A percentile compares a stretch with the other conserved stretches of the same genome.
Conservation (phyloP, 2,113 vertebrate species). For the Psettodes erumei region DNA sequence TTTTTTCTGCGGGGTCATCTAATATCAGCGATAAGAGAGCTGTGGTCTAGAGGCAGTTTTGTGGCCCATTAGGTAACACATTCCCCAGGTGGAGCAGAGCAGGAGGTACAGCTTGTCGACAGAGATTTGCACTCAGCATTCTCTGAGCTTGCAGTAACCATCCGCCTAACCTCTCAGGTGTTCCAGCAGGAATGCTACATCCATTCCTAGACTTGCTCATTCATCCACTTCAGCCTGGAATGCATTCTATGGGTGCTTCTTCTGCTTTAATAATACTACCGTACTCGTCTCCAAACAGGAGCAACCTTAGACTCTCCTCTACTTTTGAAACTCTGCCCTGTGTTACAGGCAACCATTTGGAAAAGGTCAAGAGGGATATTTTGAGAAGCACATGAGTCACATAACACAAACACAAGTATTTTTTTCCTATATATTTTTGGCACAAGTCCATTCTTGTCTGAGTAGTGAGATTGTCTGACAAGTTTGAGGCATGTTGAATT, state of each 20-base stretch:
- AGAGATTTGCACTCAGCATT: conserved; percentile 78
- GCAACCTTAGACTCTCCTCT: conserved; percentile 11
- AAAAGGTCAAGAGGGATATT: conserved; percentile 37
- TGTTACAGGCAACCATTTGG: conserved; percentile 25
- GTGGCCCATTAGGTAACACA: conserved; percentile 80
- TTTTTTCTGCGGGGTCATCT: conserved; percentile 78
- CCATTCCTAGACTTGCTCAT: conserved; percentile 63
- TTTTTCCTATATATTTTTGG: conserved; percentile 28
- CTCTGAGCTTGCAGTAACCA: conserved; percentile 68
- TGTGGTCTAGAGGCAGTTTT: conserved; percentile 76
- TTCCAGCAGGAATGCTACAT: conserved; percentile 68
- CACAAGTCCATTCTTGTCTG: conserved; percentile 67
- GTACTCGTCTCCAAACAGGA: conserved; percentile 12
- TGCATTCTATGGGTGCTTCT: conserved; percentile 38
- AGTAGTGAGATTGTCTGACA: conserved; percentile 42
- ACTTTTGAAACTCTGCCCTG: conserved; percentile 13
- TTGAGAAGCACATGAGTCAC: conserved; percentile 33
- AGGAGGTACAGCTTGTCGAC: conserved; percentile 70
- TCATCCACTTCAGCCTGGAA: conserved; percentile 61
- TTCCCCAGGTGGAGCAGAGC: conserved; percentile 75
- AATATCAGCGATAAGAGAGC: conserved; percentile 79
- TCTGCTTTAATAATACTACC: conserved; percentile 25
- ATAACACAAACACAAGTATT: conserved; percentile 12
- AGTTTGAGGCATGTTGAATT: conserved; percentile 65
- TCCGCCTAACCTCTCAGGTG: conserved; percentile 74